Evolutionary conservation across 30 jellyfish, hydroid and myxozoan genomes (phyloP).

Genomic region (Chironex yamaguchii): DNA sequence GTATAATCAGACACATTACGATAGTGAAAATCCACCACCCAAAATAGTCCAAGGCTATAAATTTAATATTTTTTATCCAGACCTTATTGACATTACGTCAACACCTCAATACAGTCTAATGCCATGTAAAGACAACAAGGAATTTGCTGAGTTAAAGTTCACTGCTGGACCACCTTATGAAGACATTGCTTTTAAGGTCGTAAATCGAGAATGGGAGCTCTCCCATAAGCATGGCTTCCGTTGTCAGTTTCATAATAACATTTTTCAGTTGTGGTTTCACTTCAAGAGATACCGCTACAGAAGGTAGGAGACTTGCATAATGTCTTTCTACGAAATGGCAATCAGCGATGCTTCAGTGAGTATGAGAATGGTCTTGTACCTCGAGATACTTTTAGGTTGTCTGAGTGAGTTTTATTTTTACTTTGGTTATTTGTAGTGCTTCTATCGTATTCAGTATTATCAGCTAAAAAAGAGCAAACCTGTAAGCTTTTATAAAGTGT

Average conservation of each 20-base stretch:
- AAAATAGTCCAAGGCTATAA: slow-evolving; percentile 98
- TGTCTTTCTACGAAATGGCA: too few species aligned
- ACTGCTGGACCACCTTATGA: slow-evolving; percentile 99
- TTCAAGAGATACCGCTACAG: slow-evolving; percentile 98
- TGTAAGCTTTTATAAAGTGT: too few species aligned
- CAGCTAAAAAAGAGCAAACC: too few species aligned
- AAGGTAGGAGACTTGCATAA: slow-evolving; percentile 58
- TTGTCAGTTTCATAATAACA: slow-evolving; percentile 97
- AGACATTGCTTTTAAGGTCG: slow-evolving; percentile 97
- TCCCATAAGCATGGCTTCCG: slow-evolving; percentile 97
- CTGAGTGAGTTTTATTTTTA: too few species aligned
- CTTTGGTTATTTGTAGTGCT: too few species aligned
- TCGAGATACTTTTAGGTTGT: too few species aligned
- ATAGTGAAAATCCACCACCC: slow-evolving; percentile 99
- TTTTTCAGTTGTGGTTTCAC: slow-evolving; percentile 98
- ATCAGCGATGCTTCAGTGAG: too few species aligned
- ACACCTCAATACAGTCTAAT: slow-evolving; percentile 92
- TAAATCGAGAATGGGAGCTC: slow-evolving; percentile 98
- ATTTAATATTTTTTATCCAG: slow-evolving; percentile 97
- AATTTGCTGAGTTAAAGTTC: slow-evolving; percentile 85
- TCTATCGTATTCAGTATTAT: too few species aligned
- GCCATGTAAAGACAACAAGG: slow-evolving; percentile 91
- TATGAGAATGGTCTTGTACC: too few species aligned
- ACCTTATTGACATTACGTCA: slow-evolving; percentile 83
- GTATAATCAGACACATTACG: slow-evolving; percentile 98